Base-by-base conservation (phyloP, 2,113 vertebrate genomes). In the Zeus faber region DNA sequence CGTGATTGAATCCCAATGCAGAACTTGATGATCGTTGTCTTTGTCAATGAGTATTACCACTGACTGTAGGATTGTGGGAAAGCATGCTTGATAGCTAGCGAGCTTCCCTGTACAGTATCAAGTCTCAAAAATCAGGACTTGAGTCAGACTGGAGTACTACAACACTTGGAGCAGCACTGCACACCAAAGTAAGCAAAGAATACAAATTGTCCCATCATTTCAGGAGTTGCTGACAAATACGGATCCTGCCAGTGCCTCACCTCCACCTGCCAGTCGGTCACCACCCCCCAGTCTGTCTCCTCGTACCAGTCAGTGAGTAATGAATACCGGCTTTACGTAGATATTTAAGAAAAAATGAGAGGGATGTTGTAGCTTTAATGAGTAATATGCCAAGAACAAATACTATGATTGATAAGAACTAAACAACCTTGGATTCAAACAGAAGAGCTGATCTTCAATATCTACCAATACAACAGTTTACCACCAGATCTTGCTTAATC, bases 401-500 rank as follows among this genome's bases (percentile, higher is more conserved):
- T 37, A 37, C 35, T 37, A 2, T 37, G 35, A 37, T 37, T 37
- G 35, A 37, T 37, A 37, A 37, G 35, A 37, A 37, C 35, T 37
- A 37, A 37, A 37, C 35, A 37, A 5, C 35, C 35, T 37, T 37
- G 35, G 3, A 37, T 14, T 37, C 8, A 37, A 37, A 37, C 35
- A 37, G 27, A 29, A 37, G 35, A 37, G 35, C 35, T 37, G 35
- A 37, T 9, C 35, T 37, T 37, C 35, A 37, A 13, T 29, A 37
- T 37, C 35, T 37, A 37, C 26, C 35, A 37, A 11, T 14, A 8
- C 35, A 37, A 8, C 35, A 37, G 35, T 37, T 37, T 37, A 37
- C 35, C 35, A 37, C 35, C 35, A 37, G 13, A 37, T 37, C 35
- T 37, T 37, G 35, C 35, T n/a, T 37, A 37, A 37, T 37, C 35